These are phyloP conservation scores for Heterodera filipjevi DNA, from an alignment of 2,888 invertebrate species.

Conservation along the genomic window DNA sequence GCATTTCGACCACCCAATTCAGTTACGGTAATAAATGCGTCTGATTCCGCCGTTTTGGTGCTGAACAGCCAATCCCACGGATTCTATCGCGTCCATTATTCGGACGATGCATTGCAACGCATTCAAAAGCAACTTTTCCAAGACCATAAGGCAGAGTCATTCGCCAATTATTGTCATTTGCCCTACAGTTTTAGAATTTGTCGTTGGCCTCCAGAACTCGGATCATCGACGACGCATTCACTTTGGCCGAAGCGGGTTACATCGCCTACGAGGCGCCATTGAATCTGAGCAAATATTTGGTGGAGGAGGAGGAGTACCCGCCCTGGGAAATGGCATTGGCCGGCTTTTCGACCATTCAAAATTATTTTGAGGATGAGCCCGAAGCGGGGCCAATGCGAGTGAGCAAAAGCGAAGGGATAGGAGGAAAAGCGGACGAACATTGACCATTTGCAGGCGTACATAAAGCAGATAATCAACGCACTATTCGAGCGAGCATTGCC, in stretches of 20 bases:
- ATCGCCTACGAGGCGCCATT: conserved; percentile 67
- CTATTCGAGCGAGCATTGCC: conserved; percentile 31
- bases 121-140: conserved; percentile 49
- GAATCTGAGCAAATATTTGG: conserved; percentile 46
- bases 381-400: conserved; percentile 43
- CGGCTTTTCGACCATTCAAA: conserved; percentile 44
- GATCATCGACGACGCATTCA: conserved; percentile 80
- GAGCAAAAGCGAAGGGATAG: background rate
- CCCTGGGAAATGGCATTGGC: conserved; percentile 49
- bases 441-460: conserved; percentile 35
- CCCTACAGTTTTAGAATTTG: conserved; percentile 68
- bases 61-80: conserved; percentile 58
- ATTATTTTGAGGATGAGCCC: conserved; percentile 52
- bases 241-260: conserved; percentile 71
- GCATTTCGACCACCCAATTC: background rate
- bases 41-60: conserved; percentile 49
- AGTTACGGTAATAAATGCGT: conserved; percentile 35
- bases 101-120: conserved; percentile 48
- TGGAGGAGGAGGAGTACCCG: conserved; percentile 47
- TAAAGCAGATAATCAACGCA: conserved; percentile 41
- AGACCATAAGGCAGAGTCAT: conserved; percentile 46
- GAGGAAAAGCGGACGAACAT: background rate
- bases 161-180: background rate
- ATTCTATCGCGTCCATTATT: conserved; percentile 62
- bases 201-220: conserved; percentile 82